Base-by-base conservation (phyloP, 1,140 invertebrate species). In the Mycetomoellerius zeteki region DNA sequence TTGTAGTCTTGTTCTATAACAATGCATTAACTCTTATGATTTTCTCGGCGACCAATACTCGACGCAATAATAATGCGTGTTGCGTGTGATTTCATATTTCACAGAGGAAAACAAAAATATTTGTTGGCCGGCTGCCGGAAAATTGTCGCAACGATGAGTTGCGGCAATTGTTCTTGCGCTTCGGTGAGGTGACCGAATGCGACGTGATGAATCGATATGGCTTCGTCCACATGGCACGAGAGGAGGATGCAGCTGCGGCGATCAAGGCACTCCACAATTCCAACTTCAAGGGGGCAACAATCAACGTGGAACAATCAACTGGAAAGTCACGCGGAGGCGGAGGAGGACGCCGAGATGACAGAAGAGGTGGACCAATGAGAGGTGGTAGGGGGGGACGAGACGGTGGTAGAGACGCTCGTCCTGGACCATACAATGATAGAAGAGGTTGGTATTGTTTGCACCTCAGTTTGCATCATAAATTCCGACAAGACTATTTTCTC, bases 381-480 rank as follows among this genome's bases (percentile, higher is more conserved):
- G 94, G 94, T 88, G 94, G 94, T 88, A 91, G 94, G 88, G 94
- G 94, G 87, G 94, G 94, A 90, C 93, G 94, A 91, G 94, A 95
- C 91, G 94, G 94, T 93, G 94, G 94, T 88, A 94, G 94, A 92
- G 94, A 95, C 91, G 93, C 93, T 93, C 93, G 95, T 93, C 95
- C 95, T 88, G 94, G 94, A 93, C 95, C 95, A 88, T 95, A 95
- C 93, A 95, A 94, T 92, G 94, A 95, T 93, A 94, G 95, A 92
- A 94, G 95, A 95, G 94, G 95, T 95, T 37, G n/a, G 73, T 88
- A 86, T 33, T 37, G 8, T 62, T 78, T 76, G 10, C 19, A 56
- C 24, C 47, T 64, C 7, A 27, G 8, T 56, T 54, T n/a, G n/a
- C 47, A 27, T 54, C 21, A 43, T 56, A 56, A 58, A 77, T 81